Evolutionary conservation across 2,888 invertebrate genomes (phyloP).

Genomic region (Drosophila meridiana): DNA sequence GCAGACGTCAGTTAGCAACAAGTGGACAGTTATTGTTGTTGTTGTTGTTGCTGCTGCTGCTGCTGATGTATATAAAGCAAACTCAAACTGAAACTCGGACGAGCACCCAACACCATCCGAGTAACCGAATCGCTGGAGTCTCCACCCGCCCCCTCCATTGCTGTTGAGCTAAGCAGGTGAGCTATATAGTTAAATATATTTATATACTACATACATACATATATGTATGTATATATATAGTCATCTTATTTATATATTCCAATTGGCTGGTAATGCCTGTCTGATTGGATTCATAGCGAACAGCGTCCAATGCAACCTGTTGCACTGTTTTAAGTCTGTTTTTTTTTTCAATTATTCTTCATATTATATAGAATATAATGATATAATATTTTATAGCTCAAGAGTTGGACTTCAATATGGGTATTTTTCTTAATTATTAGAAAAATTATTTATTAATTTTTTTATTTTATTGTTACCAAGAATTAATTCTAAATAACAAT

Average conservation of each 20-base stretch:
- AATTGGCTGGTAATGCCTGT: neutral
- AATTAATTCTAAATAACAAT: no score
- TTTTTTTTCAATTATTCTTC: neutral
- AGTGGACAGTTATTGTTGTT: conserved; percentile 49
- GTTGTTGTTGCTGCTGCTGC: neutral
- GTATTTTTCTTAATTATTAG: no score
- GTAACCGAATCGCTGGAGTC: conserved; percentile 23
- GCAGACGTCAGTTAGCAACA: conserved; percentile 66
- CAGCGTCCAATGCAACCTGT: conserved; percentile 3
- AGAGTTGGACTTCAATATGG: neutral
- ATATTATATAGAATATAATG: neutral
- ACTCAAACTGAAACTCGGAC: conserved; percentile 2
- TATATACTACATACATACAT: neutral
- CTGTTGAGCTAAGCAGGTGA: conserved; percentile 28
- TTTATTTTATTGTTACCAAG: no score
- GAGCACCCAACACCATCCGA: conserved; percentile 10
- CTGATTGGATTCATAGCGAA: neutral
- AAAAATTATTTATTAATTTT: no score
- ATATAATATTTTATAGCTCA: neutral
- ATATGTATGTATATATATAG: neutral
- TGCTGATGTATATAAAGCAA: conserved; percentile 1
- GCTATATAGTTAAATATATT: neutral
- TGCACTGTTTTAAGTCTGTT: neutral
- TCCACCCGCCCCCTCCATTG: neutral
- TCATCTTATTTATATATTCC: neutral